Conservation (phyloP, 1,140 invertebrate species). For the Drosophila lacertosa region DNA sequence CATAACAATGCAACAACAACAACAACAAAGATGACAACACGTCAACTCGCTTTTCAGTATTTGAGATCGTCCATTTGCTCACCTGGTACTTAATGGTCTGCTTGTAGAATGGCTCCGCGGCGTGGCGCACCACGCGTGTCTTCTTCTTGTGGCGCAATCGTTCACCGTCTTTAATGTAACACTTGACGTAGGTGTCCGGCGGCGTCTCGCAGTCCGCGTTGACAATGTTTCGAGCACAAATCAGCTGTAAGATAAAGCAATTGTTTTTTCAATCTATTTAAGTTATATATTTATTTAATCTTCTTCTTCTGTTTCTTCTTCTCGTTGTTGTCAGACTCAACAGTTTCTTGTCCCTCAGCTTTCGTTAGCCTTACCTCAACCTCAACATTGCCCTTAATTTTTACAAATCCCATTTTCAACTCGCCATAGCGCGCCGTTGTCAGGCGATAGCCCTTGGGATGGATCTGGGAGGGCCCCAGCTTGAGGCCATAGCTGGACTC, state of each 20-base stretch:
- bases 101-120: constrained; percentile 92
- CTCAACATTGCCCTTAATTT: constrained; percentile 96
- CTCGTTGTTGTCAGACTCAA: no score
- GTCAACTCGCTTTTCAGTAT: constrained; percentile 15
- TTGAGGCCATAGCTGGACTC: constrained; percentile 84
- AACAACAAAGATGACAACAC: constrained; percentile 7
- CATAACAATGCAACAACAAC: constrained; percentile 59
- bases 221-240: constrained; percentile 85
- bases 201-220: constrained; percentile 84
- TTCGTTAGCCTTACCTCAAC: constrained; percentile 89
- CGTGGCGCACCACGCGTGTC: constrained; percentile 91
- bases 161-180: constrained; percentile 94
- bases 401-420: constrained; percentile 93
- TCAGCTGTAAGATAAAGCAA: constrained; percentile 61
- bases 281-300: no score
- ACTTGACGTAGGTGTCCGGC: constrained; percentile 96
- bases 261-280: background rate
- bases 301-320: no score
- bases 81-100: constrained; percentile 94
- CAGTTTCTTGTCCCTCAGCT: constrained; percentile 57
- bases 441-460: constrained; percentile 89
- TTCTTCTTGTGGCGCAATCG: constrained; percentile 95
- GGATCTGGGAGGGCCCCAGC: constrained; percentile 91
- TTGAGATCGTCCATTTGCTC: constrained; percentile 52
- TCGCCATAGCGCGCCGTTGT: constrained; percentile 89